Conservation (phyloP, 2,888 invertebrate genomes). For the Athetis lepigone region DNA sequence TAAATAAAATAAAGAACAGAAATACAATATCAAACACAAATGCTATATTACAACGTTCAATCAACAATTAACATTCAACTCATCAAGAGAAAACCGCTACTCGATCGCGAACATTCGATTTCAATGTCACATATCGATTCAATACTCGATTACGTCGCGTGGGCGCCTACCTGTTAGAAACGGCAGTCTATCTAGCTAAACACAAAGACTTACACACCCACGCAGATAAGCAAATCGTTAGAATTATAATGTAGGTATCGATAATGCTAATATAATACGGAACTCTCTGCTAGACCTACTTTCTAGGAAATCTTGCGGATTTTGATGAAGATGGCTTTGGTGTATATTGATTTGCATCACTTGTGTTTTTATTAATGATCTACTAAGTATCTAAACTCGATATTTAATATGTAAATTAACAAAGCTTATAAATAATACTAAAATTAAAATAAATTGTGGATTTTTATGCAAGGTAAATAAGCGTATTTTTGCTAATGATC, state of each 20-base stretch:
- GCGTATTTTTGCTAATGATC: too few relatives aligned
- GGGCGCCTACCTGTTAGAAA: constrained; percentile 59
- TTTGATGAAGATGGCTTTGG: background rate
- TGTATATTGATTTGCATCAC: background rate
- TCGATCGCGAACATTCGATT: constrained; percentile 37
- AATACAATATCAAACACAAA: background rate
- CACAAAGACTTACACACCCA: constrained; percentile 55
- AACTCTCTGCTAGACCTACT: constrained; percentile 18
- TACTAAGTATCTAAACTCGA: too few relatives aligned
- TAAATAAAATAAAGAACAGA: background rate
- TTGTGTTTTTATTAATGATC: too few relatives aligned
- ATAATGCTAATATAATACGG: constrained; percentile 24
- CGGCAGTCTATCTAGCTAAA: constrained; percentile 47
- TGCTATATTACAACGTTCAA: constrained; percentile 19
- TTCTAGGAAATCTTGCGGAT: constrained; percentile 4
- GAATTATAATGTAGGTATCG: constrained; percentile 14
- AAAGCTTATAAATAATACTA: too few relatives aligned
- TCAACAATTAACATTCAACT: constrained; percentile 39
- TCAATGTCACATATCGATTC: constrained; percentile 64
- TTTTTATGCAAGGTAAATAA: too few relatives aligned
- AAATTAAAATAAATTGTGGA: too few relatives aligned
- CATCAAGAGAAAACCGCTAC: constrained; percentile 51
- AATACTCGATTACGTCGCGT: constrained; percentile 49
- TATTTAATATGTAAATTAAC: too few relatives aligned
- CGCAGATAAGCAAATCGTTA: constrained; percentile 45